Base-by-base conservation (phyloP, 2,888 invertebrate genomes). In the Chrysina gloriosa region DNA sequence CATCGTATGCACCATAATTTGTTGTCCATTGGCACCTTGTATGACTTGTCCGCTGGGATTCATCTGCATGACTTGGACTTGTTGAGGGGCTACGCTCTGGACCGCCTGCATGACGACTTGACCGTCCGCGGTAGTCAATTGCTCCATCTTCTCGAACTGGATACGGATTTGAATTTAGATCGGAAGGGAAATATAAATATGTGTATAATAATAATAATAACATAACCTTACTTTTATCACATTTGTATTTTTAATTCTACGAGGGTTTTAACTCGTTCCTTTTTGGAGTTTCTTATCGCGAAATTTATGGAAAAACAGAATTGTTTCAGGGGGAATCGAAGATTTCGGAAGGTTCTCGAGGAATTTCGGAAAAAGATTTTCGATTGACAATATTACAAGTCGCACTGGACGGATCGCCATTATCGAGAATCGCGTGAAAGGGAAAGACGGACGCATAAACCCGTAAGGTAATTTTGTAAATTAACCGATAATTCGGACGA, bases 1-100 rank as follows among this genome's bases (percentile, higher is more conserved):
- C 72, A 91, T 86, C 0, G 90, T 82, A 76, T 91, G 91, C 0
- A 92, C 88, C 78, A 92, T 88, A 39, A 92, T 90, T 78, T 91
- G 91, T 78, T 91, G 90, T 0, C 90, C 90, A 66, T 88, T 89
- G 0, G 89, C 86, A 0, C 89, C 88, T 76, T 89, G 89, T 67
- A 90, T 86, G 77, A 90, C 87, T 75, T 90, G 90, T 0, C 89
- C 87, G 1, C 84, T 77, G 65, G 83, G 82, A 71, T 84, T 84
- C 81, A 85, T 83, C 76, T 85, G 89, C 76, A 89, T 81, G 5
- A 89, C 88, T 77, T 89, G 88, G 6, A 89, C 84, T 77, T 89
- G 89, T 75, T 89, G 89, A 0, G 88, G 88, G 3, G 85, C 86
- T 3, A 86, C 87, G 16, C 79, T 79, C 66, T 80, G 79, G 29